These are phyloP conservation scores for Eptesicus fuscus DNA, from an alignment of 2,113 vertebrate species.

Conservation along the genomic window DNA sequence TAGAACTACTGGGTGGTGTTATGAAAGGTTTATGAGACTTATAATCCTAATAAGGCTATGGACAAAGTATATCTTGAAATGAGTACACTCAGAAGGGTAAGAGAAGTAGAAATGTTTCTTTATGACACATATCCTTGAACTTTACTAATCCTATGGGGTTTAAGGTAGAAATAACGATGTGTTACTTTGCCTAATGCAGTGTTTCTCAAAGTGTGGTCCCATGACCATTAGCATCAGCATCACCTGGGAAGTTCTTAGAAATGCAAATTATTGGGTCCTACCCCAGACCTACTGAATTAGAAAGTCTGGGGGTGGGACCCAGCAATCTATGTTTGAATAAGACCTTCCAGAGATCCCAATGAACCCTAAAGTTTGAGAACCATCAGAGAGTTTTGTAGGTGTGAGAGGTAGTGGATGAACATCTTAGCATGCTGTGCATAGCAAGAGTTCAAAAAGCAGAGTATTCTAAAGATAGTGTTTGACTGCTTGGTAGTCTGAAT, in stretches of 20 bases:
- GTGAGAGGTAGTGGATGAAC: neutral
- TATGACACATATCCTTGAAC: neutral
- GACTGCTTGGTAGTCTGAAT: neutral
- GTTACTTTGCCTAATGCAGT: neutral
- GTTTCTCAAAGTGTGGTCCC: neutral
- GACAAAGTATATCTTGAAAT: neutral
- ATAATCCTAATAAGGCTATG: neutral
- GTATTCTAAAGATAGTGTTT: neutral
- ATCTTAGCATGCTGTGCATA: neutral
- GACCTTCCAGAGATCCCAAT: neutral
- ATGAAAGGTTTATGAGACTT: neutral
- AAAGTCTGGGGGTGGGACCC: neutral
- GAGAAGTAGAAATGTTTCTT: neutral
- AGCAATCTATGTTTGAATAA: neutral
- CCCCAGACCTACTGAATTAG: neutral
- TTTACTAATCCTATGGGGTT: neutral
- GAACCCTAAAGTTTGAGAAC: neutral
- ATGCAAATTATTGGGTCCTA: neutral
- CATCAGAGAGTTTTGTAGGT: neutral
- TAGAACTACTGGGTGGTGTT: neutral
- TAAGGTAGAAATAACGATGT: neutral
- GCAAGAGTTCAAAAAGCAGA: neutral
- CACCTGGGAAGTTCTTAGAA: neutral
- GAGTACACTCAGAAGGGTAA: neutral
- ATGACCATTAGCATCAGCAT: neutral